Base-by-base conservation (phyloP, 2,113 vertebrate species). In the Caranx ignobilis region DNA sequence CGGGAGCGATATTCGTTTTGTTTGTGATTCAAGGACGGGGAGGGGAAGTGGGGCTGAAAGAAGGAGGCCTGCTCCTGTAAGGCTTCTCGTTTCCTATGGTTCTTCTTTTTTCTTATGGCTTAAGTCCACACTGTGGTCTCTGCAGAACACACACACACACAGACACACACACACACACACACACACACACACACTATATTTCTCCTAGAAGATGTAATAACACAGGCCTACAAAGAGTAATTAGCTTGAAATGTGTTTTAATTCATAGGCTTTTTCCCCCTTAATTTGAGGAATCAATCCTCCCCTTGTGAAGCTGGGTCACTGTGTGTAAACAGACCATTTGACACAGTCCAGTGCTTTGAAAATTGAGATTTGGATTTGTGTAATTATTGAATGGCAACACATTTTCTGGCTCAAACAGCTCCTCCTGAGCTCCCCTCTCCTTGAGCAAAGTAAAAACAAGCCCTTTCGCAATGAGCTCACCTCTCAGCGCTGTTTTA, bases 171-270 rank as follows among this genome's bases (percentile, higher is more conserved):
- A 43, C 16, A 35, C 21, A 48, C 41, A 16, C 16, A 26, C 26
- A 26, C 26, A 26, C 26, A 26, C 26, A 26, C 26, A 26, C 26
- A 26, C 26, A 26, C 26, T 26, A 1, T 26, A 26, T 26, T 26
- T 26, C 26, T 26, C 26, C 26, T 26, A 26, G 26, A 26, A 26
- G 26, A 26, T 26, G 26, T 26, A 26, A 12, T 32, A 41, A 70
- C 13, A 60, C 1, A 47, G 43, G 43, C 43, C 43, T 32, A 21
- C 6, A 32, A 21, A 50, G 39, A 52, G 21, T 95, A 96, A 97
- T 96, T 93, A 96, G 94, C 96, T 96, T 95, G 95, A 96, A 95
- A 96, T 95, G 92, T 96, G 93, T 94, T 96, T 96, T 96, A 94
- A 75, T 75, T 48, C 18, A 73, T 65, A 56, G 41, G 39, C 39